Evolutionary conservation across 2,888 invertebrate species (phyloP), one percentile per base, ranked within the genome.

Genomic region (Pheosia gnoma): DNA sequence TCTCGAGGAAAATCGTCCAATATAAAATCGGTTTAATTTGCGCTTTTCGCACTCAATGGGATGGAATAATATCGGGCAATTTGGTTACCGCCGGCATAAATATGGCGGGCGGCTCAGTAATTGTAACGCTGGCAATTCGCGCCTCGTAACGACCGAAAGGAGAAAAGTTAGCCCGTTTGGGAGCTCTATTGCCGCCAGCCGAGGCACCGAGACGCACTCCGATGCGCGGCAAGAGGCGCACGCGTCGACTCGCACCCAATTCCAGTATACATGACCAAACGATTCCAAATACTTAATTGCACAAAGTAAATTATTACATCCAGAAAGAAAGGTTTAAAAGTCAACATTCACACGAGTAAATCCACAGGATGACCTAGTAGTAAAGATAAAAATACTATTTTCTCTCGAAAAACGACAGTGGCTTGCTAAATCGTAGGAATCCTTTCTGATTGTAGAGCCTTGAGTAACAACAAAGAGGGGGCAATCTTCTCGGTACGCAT

Each of bases 1-100:
- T 88, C 86, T 87, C 81, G 81, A 85, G 86, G 93, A 91, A 90
- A 93, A 93, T 93, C 93, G 88, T 93, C 93, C 89, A 93, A 93
- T 93, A 93, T 93, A 93, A 93, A 93, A 93, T 93, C 93, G 93
- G 91, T 93, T 93, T 93, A 93, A 93, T 93, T 93, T 93, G 93
- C 93, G 92, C 93, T 93, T 93, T 93, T 93, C 93, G 91, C 91
- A 93, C 93, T 93, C 93, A 93, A 93, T 93, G 93, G 93, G 92
- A 92, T 89, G 93, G 93, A 93, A 93, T 93, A 93, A 93, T 93
- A 93, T 93, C 91, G 90, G 90, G 93, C 93, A 93, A 93, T 93
- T 93, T 93, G 90, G 93, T 93, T 93, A 93, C 93, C 93, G 91
- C 93, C 81, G 84, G 89, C 91, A 93, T 93, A 93, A 93, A 93